phyloP scores from a whole-genome alignment of 2,888 invertebrate genomes.

The Linyphia triangularis region DNA sequence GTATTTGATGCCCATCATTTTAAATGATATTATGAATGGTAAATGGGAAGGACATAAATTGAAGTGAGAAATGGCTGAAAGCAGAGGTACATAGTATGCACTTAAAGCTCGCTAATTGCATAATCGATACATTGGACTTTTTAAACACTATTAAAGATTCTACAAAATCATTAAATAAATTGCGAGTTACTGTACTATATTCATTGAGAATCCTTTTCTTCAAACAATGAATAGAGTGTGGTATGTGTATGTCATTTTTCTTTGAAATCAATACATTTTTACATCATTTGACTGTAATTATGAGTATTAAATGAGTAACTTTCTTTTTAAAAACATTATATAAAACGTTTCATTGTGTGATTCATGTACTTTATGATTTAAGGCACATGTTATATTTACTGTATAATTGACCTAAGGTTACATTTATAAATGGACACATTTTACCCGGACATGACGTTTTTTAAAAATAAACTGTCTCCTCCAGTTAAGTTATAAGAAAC shows the following conservation, averaged over 20 bases:
- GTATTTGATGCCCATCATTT: slow-evolving; percentile 56
- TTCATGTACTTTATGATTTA: too few species aligned
- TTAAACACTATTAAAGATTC: slow-evolving; percentile 69
- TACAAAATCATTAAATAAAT: slow-evolving; percentile 66
- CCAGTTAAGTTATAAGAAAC: too few species aligned
- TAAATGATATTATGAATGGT: slow-evolving; percentile 54
- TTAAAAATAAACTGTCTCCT: too few species aligned
- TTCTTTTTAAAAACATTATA: too few species aligned
- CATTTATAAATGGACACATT: too few species aligned
- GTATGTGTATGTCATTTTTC: neutral
- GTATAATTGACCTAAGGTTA: too few species aligned
- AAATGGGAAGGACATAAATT: slow-evolving; percentile 41
- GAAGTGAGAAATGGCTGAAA: slow-evolving; percentile 21
- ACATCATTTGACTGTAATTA: neutral
- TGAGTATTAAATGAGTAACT: too few species aligned
- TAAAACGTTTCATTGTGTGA: too few species aligned
- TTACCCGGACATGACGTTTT: too few species aligned
- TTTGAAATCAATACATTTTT: neutral
- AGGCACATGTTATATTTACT: too few species aligned
- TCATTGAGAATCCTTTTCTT: neutral
- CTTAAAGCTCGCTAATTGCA: slow-evolving; percentile 64
- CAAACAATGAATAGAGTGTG: neutral
- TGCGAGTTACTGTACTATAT: slow-evolving; percentile 3
- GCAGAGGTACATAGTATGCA: slow-evolving; percentile 29
- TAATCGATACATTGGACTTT: slow-evolving; percentile 70